phyloP scores from a whole-genome alignment of 2,888 invertebrate genomes.

The Biston stratarius region DNA sequence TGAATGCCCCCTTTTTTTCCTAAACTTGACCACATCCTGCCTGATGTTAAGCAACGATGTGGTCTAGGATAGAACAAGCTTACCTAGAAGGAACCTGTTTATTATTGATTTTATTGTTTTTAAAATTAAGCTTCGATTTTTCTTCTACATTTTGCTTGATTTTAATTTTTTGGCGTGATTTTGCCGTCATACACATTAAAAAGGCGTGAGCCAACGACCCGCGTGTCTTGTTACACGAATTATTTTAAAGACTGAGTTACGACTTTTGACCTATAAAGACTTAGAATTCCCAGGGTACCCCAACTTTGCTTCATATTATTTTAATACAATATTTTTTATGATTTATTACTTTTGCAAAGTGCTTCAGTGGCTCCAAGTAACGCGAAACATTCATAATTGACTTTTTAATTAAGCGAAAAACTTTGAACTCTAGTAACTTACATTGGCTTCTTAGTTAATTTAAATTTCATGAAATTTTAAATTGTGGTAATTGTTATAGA shows the following conservation, averaged over 20 bases:
- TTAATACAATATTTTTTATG: slow-evolving; percentile 28
- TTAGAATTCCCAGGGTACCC: slow-evolving; percentile 13
- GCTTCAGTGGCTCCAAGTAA: slow-evolving; percentile 29
- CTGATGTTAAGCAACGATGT: too few relatives aligned
- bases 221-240: too few relatives aligned
- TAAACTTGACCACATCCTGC: too few relatives aligned
- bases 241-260: slow-evolving; percentile 4
- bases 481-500: slow-evolving; percentile 12
- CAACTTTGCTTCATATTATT: slow-evolving; percentile 12
- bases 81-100: too few relatives aligned
- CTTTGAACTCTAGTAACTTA: slow-evolving; percentile 52
- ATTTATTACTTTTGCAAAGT: slow-evolving; percentile 41
- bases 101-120: too few relatives aligned
- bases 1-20: too few relatives aligned
- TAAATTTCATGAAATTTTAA: slow-evolving; percentile 41
- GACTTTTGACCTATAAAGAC: slow-evolving; percentile 3
- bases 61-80: too few relatives aligned
- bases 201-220: not conserved
- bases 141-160: too few relatives aligned
- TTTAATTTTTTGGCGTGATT: too few relatives aligned
- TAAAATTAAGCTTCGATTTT: too few relatives aligned
- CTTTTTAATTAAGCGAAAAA: slow-evolving; percentile 69
- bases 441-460: slow-evolving; percentile 50
- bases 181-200: not conserved
- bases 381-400: slow-evolving; percentile 56